Conservation (phyloP, 2,797 vertebrate species). For the Sphenodon punctatus region DNA sequence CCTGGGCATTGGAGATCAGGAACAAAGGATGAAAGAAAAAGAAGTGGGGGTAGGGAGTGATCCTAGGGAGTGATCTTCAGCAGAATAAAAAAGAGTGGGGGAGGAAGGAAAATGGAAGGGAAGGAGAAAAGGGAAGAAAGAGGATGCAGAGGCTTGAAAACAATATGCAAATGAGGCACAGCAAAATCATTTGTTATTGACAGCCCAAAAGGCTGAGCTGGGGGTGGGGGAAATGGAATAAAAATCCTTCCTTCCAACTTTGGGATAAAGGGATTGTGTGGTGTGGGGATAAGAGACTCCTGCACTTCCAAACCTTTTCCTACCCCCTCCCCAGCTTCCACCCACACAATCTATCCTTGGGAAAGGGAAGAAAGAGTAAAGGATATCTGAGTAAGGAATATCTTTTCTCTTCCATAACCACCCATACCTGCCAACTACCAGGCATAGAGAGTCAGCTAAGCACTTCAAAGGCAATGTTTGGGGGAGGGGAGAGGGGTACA, state of each 20-base stretch:
- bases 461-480: neutral
- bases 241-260: neutral
- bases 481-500: too few species aligned
- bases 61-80: conserved; percentile 14
- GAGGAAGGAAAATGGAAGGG: neutral
- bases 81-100: too few species aligned
- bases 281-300: neutral
- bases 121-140: conserved; percentile 18
- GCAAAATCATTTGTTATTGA: neutral
- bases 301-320: neutral
- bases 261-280: neutral
- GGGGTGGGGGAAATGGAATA: too few species aligned
- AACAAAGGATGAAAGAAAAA: neutral
- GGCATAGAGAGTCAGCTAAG: neutral
- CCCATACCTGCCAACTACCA: neutral
- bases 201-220: neutral
- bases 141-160: neutral
- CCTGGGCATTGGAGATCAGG: conserved; percentile 1
- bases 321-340: neutral
- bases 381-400: neutral
- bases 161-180: neutral
- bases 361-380: neutral
- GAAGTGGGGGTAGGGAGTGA: neutral
- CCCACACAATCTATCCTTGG: neutral
- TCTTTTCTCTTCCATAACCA: neutral